Evolutionary conservation across 2,113 vertebrate species (phyloP).

Genomic region (Axis porcinus): DNA sequence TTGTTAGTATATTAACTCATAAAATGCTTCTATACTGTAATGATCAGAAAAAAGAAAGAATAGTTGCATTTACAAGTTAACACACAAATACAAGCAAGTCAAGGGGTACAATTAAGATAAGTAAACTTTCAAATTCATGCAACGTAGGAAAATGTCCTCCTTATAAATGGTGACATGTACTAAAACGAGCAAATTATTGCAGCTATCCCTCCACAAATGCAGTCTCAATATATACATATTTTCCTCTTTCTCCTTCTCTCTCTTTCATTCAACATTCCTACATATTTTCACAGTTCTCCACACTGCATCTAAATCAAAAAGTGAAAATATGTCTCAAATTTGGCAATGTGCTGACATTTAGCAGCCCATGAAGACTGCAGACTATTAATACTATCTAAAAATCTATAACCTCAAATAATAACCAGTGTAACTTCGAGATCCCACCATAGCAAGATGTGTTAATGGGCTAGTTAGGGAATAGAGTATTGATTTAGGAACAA

Average conservation of each 20-base stretch:
- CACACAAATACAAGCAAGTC: background rate
- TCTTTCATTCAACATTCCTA: background rate
- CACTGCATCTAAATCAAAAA: background rate
- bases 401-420: slow-evolving; percentile 12
- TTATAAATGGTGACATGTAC: background rate
- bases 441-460: slow-evolving; percentile 33
- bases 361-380: background rate
- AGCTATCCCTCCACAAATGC: background rate
- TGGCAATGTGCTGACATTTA: background rate
- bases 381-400: slow-evolving; percentile 45
- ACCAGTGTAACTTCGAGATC: slow-evolving; percentile 15
- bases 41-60: background rate
- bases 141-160: background rate
- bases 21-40: background rate
- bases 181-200: background rate
- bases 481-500: slow-evolving; percentile 39
- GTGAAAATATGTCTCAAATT: slow-evolving; percentile 21
- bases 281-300: background rate
- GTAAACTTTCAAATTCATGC: background rate
- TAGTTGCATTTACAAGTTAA: background rate
- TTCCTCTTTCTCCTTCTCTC: background rate
- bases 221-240: background rate
- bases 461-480: slow-evolving; percentile 32
- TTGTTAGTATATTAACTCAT: background rate
- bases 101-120: background rate